phyloP scores from a whole-genome alignment of 1,140 invertebrate genomes.

The Carposina sasakii region DNA sequence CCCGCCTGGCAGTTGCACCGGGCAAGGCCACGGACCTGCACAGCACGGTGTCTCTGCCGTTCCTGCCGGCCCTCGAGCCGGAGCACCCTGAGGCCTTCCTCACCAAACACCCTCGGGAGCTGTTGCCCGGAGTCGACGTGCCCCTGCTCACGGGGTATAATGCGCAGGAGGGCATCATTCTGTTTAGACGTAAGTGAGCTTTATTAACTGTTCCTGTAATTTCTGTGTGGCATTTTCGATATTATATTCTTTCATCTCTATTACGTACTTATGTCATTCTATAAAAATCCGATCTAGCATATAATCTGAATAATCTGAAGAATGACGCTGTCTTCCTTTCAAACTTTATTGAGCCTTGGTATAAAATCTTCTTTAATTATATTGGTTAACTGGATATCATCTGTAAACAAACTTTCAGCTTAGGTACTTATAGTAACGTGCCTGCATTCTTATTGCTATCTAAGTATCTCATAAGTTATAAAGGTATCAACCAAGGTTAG shows the following conservation, averaged over 20 bases:
- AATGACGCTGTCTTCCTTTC: no score
- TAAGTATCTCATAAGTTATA: no score
- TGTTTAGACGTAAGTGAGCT: slow-evolving; percentile 66
- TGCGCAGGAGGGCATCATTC: slow-evolving; percentile 72
- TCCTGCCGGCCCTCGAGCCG: slow-evolving; percentile 65
- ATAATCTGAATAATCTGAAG: no score
- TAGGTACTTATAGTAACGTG: no score
- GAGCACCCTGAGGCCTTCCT: slow-evolving; percentile 68
- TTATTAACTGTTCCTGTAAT: slow-evolving; percentile 1
- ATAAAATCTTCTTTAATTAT: no score
- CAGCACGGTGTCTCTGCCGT: slow-evolving; percentile 70
- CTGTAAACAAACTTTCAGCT: no score
- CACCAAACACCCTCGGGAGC: slow-evolving; percentile 66
- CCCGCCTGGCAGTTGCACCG: slow-evolving; percentile 49
- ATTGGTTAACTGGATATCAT: no score
- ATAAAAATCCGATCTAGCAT: no score
- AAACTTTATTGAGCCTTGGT: no score
- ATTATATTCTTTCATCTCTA: background rate
- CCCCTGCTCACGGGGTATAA: slow-evolving; percentile 74
- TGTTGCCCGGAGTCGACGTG: slow-evolving; percentile 67
- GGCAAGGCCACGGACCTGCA: slow-evolving; percentile 65
- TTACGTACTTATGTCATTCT: no score
- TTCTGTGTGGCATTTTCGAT: background rate
- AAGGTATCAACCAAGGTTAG: no score
- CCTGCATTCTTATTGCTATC: no score